Evolutionary conservation across 2,797 vertebrate species (phyloP).

Genomic region (Clarias laeviceps): DNA sequence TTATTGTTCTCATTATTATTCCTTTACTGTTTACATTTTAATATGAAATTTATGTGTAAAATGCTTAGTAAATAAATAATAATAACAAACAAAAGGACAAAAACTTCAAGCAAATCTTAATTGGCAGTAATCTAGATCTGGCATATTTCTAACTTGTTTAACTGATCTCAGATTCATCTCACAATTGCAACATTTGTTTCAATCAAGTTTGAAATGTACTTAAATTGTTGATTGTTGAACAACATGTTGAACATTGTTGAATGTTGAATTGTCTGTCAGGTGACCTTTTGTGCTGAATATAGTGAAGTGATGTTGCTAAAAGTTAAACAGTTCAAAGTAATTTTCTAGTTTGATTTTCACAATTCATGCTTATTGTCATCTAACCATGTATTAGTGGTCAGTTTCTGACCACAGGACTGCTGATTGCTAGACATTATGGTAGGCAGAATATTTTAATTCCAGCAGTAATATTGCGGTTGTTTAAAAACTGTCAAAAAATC

Average conservation of each 20-base stretch:
- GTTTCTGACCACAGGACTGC: constrained; percentile 1
- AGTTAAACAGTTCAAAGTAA: too few species aligned
- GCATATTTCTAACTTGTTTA: too few species aligned
- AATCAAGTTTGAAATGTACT: too few species aligned
- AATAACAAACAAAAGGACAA: background rate
- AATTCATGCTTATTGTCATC: constrained; percentile 9
- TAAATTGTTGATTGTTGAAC: too few species aligned
- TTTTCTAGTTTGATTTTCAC: background rate
- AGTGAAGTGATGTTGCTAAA: too few species aligned
- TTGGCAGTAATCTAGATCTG: background rate
- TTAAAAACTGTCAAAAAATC: background rate
- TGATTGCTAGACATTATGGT: background rate
- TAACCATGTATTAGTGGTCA: background rate
- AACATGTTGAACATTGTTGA: too few species aligned
- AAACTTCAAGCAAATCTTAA: background rate
- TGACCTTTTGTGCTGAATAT: too few species aligned
- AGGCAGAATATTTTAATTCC: background rate
- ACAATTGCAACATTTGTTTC: too few species aligned
- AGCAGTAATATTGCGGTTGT: background rate
- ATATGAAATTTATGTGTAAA: background rate
- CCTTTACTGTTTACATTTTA: background rate
- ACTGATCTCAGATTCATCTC: too few species aligned
- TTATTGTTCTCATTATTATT: background rate
- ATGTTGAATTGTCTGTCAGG: too few species aligned
- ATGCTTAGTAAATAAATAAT: background rate